Percentiles rank a stretch among this genome's conserved stretches.
Conservation (phyloP, 1,140 invertebrate genomes). For the Pogonognathellus flavescens region DNA sequence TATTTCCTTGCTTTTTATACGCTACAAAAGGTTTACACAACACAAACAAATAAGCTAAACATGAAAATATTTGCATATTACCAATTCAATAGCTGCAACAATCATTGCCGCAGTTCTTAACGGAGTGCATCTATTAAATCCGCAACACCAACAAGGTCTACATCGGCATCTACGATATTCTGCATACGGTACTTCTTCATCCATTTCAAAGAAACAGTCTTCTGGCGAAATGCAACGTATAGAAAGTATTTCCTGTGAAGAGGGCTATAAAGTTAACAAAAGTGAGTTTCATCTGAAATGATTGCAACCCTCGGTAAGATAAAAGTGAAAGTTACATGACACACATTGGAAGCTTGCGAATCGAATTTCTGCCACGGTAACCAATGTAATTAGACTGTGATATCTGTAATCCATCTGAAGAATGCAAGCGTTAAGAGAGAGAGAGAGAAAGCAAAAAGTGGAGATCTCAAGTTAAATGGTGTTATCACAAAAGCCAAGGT, state of each 20-base stretch:
- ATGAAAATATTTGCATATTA: not conserved
- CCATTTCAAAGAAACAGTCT: no score
- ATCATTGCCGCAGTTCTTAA: not conserved
- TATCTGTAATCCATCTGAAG: not conserved
- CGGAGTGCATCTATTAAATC: not conserved
- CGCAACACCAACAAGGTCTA: not conserved
- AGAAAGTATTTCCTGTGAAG: no score
- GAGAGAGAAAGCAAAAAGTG: not conserved
- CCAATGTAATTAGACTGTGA: not conserved
- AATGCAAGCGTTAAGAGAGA: no score
- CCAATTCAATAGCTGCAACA: slow-evolving; percentile 1
- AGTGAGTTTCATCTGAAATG: not conserved
- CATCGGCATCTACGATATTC: not conserved
- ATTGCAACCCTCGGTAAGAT: not conserved
- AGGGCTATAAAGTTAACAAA: not conserved
- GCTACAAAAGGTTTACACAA: no score
- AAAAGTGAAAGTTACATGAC: not conserved
- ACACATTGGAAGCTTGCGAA: not conserved
- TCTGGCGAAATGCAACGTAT: no score
- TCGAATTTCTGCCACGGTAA: slow-evolving; percentile 3
- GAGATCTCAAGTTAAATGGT: not conserved
- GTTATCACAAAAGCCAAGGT: not conserved
- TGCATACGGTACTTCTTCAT: no score
- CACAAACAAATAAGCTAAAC: not conserved
- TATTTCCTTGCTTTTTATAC: not conserved